Conservation (phyloP, 2,888 invertebrate species). For the Polymixis lichenea region DNA sequence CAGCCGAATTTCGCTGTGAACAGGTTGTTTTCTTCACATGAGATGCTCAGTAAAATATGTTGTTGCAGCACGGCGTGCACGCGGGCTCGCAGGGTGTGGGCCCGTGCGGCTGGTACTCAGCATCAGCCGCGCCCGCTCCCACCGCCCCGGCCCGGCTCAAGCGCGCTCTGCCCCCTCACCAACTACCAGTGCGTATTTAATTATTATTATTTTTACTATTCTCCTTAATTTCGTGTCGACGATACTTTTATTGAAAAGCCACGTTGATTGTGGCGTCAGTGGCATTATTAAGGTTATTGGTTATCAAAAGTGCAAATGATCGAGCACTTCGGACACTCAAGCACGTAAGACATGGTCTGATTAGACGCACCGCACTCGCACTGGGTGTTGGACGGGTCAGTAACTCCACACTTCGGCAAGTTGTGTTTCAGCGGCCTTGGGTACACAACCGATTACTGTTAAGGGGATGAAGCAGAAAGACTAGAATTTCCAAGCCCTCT, state of each 20-base stretch:
- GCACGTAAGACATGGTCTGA: not conserved
- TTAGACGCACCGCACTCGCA: not conserved
- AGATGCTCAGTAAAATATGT: slow-evolving; percentile 25
- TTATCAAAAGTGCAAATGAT: not conserved
- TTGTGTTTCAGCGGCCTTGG: not conserved
- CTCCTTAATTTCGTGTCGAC: not conserved
- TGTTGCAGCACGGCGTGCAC: slow-evolving; percentile 86
- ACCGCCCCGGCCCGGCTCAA: slow-evolving; percentile 87
- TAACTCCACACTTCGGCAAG: not conserved
- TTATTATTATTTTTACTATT: not conserved
- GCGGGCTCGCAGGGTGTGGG: slow-evolving; percentile 85
- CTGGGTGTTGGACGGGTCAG: not conserved
- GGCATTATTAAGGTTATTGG: not conserved
- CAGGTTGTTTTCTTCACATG: too few species aligned
- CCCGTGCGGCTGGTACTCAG: slow-evolving; percentile 89
- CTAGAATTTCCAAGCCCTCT: not conserved
- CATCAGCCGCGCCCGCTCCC: slow-evolving; percentile 86
- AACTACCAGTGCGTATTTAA: slow-evolving; percentile 81
- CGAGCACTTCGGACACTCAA: not conserved
- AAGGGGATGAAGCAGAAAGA: too few species aligned
- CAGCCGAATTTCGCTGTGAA: not conserved
- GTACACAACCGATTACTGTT: not conserved
- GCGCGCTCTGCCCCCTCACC: slow-evolving; percentile 86
- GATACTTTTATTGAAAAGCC: not conserved
- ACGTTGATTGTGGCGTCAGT: not conserved